Base-by-base conservation (phyloP, 2,113 vertebrate genomes). In the Phycodurus eques region DNA sequence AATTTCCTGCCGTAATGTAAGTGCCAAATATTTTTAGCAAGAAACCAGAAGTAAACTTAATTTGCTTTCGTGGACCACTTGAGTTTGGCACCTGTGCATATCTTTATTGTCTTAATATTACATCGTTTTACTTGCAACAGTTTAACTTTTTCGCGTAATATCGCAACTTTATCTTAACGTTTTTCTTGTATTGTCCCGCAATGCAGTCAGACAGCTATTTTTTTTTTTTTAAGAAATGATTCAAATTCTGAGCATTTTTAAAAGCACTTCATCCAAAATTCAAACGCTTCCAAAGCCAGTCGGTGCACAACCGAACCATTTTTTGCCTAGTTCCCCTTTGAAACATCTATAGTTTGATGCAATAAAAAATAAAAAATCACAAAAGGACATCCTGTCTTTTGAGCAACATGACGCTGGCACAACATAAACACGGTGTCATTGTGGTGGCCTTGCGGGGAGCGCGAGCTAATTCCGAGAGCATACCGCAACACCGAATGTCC, bases 401-500 rank as follows among this genome's bases (percentile, higher is more conserved):
- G 22, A 20, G 19, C 15, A 20, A 54, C 17, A 54, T 19, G 51
- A 49, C 66, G 14, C 17, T 17, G 46, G 22, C 44, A 35, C 44
- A 53, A 53, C 27, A 20, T 68, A 68, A 51, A 51, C 59, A 74
- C 59, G 68, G 27, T 79, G 74, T 79, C 56, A 51, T 49, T 42
- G 54, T 15, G 1, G 22, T 75, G 72, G 78, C 49, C 67, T 56
- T 42, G 56, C 51, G 74, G 72, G 71, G 35, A 80, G 57, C 59
- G 62, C 70, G 70, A 43, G 78, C 78, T 81, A 83, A 88, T 88
- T 85, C 73, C 68, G 75, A 85, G 75, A 66, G 75, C 70, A 83
- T 66, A 83, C 82, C 63, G 87, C 87, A 87, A 85, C 83, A 78
- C 68, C 79, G 62, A 74, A 74, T 76, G 76, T 76, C 70, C 73